These are phyloP conservation scores for Vidua chalybeata DNA, from an alignment of 2,113 vertebrate genomes.

Conservation along the genomic window DNA sequence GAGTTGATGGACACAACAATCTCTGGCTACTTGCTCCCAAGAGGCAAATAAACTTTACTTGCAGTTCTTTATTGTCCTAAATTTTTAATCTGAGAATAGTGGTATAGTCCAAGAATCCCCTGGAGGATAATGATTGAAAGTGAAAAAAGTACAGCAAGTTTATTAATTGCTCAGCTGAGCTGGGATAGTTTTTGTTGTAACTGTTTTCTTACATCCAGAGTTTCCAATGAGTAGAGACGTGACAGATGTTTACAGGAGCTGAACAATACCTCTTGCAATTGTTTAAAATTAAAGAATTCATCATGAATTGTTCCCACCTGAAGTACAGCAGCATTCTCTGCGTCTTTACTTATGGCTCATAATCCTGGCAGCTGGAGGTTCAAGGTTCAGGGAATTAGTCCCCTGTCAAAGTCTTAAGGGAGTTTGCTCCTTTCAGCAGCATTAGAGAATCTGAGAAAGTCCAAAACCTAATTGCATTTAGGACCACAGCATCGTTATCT, in stretches of 20 bases:
- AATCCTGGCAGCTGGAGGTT: background rate
- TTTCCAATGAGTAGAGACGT: constrained; percentile 36
- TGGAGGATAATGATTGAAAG: constrained; percentile 30
- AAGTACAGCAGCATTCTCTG: background rate
- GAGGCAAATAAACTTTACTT: constrained; percentile 59
- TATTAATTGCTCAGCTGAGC: constrained; percentile 45
- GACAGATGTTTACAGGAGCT: constrained; percentile 41
- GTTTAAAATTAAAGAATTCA: constrained; percentile 51
- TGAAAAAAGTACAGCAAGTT: background rate
- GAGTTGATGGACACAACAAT: constrained; percentile 66
- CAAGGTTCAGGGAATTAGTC: background rate
- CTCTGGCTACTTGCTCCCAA: constrained; percentile 56
- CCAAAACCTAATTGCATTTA: background rate
- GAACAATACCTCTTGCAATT: constrained; percentile 1
- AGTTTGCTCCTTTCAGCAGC: background rate
- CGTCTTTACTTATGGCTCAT: background rate
- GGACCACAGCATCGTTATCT: background rate
- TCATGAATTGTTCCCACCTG: background rate
- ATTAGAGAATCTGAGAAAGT: background rate
- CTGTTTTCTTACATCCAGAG: background rate
- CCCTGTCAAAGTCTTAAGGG: background rate
- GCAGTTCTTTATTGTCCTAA: constrained; percentile 61
- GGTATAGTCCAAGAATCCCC: background rate
- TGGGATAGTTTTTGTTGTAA: background rate
- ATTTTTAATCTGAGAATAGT: constrained; percentile 56